These are phyloP conservation scores for Hirtodrosophila alboralis DNA, from an alignment of 2,888 invertebrate species.

Conservation along the genomic window DNA sequence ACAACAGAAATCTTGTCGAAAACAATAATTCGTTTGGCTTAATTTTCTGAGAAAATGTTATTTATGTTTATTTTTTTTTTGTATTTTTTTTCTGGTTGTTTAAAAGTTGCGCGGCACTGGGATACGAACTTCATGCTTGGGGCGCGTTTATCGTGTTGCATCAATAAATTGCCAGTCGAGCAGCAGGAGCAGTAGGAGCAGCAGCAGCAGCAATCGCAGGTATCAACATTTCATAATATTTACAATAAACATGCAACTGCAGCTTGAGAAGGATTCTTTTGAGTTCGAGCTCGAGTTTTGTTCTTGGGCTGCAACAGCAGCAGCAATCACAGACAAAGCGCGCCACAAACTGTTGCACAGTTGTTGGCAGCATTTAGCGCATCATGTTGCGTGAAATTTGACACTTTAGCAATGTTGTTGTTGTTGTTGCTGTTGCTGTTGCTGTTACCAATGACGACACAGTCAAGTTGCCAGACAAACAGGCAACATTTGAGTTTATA, in stretches of 20 bases:
- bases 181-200: conserved; percentile 31
- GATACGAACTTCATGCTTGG: conserved; percentile 57
- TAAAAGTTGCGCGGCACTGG: conserved; percentile 13
- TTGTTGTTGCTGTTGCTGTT: conserved; percentile 27
- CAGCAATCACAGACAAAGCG: conserved; percentile 42
- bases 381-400: conserved; percentile 80
- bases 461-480: conserved; percentile 62
- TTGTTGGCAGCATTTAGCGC: conserved; percentile 78
- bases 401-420: conserved; percentile 69
- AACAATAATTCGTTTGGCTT: conserved; percentile 75
- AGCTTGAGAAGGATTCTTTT: conserved; percentile 39
- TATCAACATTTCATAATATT: conserved; percentile 81
- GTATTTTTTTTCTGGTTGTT: conserved; percentile 3
- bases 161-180: conserved; percentile 67
- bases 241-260: conserved; percentile 81
- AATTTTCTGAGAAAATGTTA: conserved; percentile 73
- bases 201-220: conserved; percentile 57
- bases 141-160: conserved; percentile 74
- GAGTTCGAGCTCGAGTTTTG: conserved; percentile 11
- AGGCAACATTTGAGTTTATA: conserved; percentile 62
- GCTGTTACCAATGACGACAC: conserved; percentile 54
- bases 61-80: conserved; percentile 52
- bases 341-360: conserved; percentile 54
- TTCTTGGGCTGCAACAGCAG: conserved; percentile 17
- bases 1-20: conserved; percentile 72